A percentile compares a stretch with the other conserved stretches of the same genome.
Conservation (phyloP, 53 echinoderm and acorn worm genomes). For the Holothuria leucospilota region DNA sequence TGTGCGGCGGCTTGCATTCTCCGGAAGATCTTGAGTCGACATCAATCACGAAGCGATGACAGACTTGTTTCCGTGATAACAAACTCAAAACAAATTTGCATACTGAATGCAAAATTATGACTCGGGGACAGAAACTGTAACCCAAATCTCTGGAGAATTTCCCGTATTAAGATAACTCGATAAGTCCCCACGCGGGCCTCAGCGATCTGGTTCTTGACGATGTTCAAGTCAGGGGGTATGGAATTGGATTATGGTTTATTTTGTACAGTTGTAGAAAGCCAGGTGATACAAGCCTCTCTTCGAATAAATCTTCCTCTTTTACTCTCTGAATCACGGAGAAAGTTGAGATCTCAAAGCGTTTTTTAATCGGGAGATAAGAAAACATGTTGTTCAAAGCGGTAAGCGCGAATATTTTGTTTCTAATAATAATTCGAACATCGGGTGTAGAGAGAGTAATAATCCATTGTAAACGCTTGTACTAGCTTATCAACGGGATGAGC, state of each 20-base stretch:
- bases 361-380: too few relatives aligned
- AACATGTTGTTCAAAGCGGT: too few relatives aligned
- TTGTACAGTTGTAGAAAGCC: not conserved
- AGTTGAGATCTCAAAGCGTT: too few relatives aligned
- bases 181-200: not conserved
- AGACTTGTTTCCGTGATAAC: not conserved
- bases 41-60: not conserved
- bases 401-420: too few relatives aligned
- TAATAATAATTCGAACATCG: too few relatives aligned
- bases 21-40: not conserved
- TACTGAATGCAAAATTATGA: constrained; percentile 5
- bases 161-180: not conserved
- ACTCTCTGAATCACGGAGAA: too few relatives aligned
- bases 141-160: not conserved
- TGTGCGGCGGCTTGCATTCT: too few relatives aligned
- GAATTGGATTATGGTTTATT: constrained; percentile 21
- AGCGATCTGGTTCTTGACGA: constrained; percentile 1
- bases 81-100: constrained; percentile 20
- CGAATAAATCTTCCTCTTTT: too few relatives aligned
- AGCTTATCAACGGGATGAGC: too few relatives aligned
- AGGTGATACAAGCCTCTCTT: not conserved
- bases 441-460: too few relatives aligned
- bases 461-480: too few relatives aligned
- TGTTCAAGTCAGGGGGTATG: constrained; percentile 1
- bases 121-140: constrained; percentile 14